Conservation (phyloP, 2,888 invertebrate species). For the Cantharis rustica region DNA sequence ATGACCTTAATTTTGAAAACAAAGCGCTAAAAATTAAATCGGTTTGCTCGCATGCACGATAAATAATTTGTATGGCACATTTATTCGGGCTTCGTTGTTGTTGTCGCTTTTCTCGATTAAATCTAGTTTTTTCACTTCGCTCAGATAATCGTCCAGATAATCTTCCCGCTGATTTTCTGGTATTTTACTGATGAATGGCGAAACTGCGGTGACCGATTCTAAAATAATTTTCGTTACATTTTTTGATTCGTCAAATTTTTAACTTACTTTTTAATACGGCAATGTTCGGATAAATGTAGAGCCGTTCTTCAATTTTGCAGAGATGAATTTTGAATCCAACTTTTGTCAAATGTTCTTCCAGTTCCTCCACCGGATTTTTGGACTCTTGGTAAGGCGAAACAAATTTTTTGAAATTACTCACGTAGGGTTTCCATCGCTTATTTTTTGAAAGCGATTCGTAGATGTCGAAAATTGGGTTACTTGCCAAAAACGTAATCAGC, state of each 20-base stretch:
- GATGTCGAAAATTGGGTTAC: conserved; percentile 70
- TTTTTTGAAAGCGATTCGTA: conserved; percentile 65
- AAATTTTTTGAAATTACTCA: conserved; percentile 67
- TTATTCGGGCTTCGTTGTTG: conserved; percentile 51
- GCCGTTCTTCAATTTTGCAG: conserved; percentile 60
- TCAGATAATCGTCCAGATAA: conserved; percentile 66
- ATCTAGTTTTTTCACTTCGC: conserved; percentile 58
- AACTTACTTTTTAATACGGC: conserved; percentile 46
- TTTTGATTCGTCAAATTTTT: not conserved
- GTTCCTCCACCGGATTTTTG: conserved; percentile 51
- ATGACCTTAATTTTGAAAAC: not conserved
- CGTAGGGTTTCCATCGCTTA: conserved; percentile 65
- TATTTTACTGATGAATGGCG: conserved; percentile 69
- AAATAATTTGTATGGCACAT: conserved; percentile 37
- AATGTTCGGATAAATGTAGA: conserved; percentile 61
- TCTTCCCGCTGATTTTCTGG: conserved; percentile 62
- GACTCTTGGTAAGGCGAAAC: conserved; percentile 72
- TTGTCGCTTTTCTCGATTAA: conserved; percentile 55
- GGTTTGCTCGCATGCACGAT: conserved; percentile 36
- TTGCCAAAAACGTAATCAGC: conserved; percentile 70
- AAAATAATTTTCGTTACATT: conserved; percentile 34
- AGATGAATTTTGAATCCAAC: conserved; percentile 63
- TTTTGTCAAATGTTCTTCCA: conserved; percentile 59
- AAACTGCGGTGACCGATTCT: conserved; percentile 72
- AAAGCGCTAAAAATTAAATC: not conserved